Evolutionary conservation across 2,888 invertebrate genomes (phyloP).

Genomic region (Lasioglossum malachurum): DNA sequence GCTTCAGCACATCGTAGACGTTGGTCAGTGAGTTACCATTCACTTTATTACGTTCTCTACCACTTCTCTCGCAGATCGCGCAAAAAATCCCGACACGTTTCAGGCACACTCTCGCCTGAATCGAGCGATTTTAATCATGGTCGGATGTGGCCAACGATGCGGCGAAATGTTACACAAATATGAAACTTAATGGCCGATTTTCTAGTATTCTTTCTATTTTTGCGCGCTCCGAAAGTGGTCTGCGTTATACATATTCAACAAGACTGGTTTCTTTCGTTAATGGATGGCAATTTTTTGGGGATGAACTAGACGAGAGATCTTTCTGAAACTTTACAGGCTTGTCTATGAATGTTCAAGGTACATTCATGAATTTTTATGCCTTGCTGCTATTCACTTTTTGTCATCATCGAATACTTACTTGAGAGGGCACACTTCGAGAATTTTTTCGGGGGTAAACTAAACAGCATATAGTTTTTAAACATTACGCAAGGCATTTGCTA

Average conservation of each 20-base stretch:
- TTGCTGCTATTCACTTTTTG: background rate
- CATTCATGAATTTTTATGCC: background rate
- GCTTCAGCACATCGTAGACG: constrained; percentile 96
- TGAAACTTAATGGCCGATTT: background rate
- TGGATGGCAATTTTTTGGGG: background rate
- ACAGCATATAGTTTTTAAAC: background rate
- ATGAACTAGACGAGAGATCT: background rate
- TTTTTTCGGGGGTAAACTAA: background rate
- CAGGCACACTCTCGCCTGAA: constrained; percentile 13
- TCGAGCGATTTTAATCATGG: constrained; percentile 11
- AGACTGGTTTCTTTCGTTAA: background rate
- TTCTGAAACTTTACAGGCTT: background rate
- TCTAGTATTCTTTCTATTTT: background rate
- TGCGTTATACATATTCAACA: background rate
- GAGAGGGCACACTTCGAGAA: background rate
- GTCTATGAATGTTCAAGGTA: background rate
- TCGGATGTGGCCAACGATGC: background rate
- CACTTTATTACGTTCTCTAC: constrained; percentile 13
- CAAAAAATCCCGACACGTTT: background rate
- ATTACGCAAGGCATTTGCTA: no score
- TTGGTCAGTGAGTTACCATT: constrained; percentile 87
- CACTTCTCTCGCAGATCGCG: constrained; percentile 8
- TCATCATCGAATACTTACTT: background rate
- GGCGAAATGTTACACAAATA: background rate
- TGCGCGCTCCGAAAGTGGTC: background rate